phyloP scores from a whole-genome alignment of 2,888 invertebrate genomes.

The Elegia similella region DNA sequence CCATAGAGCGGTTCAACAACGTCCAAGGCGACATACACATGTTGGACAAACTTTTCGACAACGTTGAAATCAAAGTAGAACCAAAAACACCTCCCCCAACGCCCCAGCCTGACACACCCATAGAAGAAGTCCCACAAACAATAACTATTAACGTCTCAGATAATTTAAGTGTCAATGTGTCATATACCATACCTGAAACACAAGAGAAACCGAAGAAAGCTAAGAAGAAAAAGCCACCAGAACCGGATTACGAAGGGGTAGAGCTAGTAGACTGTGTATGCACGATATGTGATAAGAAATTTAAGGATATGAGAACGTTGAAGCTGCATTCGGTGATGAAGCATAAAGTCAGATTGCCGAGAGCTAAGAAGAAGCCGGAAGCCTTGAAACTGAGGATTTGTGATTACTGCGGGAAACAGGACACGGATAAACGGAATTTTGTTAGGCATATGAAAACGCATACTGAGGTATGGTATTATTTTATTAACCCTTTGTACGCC shows the following conservation, averaged over 20 bases:
- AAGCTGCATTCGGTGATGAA: slow-evolving; percentile 44
- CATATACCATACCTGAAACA: neutral
- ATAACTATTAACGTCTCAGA: neutral
- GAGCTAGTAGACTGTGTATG: slow-evolving; percentile 38
- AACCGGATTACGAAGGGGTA: slow-evolving; percentile 26
- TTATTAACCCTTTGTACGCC: no score
- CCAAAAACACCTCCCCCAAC: neutral
- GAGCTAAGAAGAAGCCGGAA: slow-evolving; percentile 14
- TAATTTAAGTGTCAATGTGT: neutral
- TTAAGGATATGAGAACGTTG: slow-evolving; percentile 34
- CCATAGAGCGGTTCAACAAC: slow-evolving; percentile 33
- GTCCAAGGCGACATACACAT: slow-evolving; percentile 25
- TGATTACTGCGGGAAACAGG: slow-evolving; percentile 43
- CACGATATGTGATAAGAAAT: slow-evolving; percentile 51
- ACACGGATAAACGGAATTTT: slow-evolving; percentile 30
- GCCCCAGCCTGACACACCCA: neutral
- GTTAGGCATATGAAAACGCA: slow-evolving; percentile 46
- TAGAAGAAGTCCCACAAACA: neutral
- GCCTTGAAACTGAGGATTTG: slow-evolving; percentile 35
- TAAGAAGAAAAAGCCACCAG: slow-evolving; percentile 13
- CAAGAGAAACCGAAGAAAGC: slow-evolving; percentile 16
- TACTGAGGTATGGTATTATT: slow-evolving; percentile 30
- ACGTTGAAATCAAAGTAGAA: neutral
- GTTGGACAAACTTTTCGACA: slow-evolving; percentile 30
- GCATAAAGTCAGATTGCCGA: slow-evolving; percentile 42